Evolutionary conservation across 2,797 vertebrate genomes (phyloP).

Genomic region (Apodemus agrarius): DNA sequence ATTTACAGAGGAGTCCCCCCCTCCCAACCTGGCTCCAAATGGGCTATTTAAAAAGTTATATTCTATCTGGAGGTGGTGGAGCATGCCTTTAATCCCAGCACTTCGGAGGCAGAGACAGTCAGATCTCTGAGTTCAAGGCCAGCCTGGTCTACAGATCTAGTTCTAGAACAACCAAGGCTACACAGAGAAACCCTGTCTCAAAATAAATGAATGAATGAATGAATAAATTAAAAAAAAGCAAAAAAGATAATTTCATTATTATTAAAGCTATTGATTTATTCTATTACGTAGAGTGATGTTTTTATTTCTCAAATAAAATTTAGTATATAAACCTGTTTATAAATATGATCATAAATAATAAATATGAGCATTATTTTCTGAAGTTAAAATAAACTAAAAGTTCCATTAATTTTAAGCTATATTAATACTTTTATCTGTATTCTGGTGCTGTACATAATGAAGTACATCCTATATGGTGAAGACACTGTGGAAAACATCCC

Average conservation of each 20-base stretch:
- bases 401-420: slow-evolving; percentile 16
- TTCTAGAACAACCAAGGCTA: not conserved
- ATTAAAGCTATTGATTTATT: slow-evolving; percentile 21
- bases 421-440: not conserved
- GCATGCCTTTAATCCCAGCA: not conserved
- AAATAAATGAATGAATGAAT: not conserved
- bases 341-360: not conserved
- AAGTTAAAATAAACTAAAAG: slow-evolving; percentile 3
- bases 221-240: not conserved
- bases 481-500: not conserved
- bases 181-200: not conserved
- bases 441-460: not conserved
- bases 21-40: not conserved
- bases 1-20: not conserved
- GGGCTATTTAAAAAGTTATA: not conserved
- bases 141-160: not conserved
- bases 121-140: not conserved
- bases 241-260: not conserved
- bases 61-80: not conserved
- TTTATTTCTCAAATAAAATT: not conserved
- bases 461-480: not conserved
- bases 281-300: slow-evolving; percentile 5
- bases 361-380: slow-evolving; percentile 8
- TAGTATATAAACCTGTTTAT: not conserved
- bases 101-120: not conserved